These are phyloP conservation scores for Drosophila mimetica DNA, from an alignment of 2,888 invertebrate species.

Conservation along the genomic window DNA sequence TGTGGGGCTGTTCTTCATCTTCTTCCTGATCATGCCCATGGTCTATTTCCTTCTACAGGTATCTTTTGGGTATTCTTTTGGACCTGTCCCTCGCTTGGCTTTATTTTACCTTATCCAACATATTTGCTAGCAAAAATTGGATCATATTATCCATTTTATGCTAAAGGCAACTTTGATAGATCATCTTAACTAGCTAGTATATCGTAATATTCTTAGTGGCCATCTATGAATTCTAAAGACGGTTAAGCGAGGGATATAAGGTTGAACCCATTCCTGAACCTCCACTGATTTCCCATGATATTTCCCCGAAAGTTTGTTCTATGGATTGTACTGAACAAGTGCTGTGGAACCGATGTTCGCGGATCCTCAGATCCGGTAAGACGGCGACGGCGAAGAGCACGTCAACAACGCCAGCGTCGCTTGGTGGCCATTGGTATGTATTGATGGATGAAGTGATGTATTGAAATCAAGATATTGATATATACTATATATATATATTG, in stretches of 20 bases:
- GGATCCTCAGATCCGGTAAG: constrained; percentile 6
- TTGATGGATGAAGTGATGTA: constrained; percentile 24
- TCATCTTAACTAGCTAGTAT: no score
- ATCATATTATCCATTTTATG: background rate
- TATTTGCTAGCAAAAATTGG: background rate
- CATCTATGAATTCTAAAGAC: background rate
- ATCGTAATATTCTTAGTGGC: no score
- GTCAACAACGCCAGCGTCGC: constrained; percentile 18
- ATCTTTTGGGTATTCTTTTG: constrained; percentile 11
- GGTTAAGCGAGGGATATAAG: constrained; percentile 4
- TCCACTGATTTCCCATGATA: background rate
- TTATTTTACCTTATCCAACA: background rate
- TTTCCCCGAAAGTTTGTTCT: constrained; percentile 55
- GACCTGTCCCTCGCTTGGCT: constrained; percentile 4
- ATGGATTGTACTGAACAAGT: constrained; percentile 55
- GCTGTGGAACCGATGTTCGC: constrained; percentile 37
- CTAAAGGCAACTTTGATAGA: no score
- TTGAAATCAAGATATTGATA: background rate
- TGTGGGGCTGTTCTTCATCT: constrained; percentile 51
- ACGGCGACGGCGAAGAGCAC: constrained; percentile 13
- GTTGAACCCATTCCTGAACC: background rate
- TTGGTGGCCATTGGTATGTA: constrained; percentile 34
- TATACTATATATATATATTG: background rate
- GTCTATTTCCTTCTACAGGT: constrained; percentile 66
- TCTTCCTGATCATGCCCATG: constrained; percentile 64